Evolutionary conservation across 1,140 invertebrate species (phyloP), one percentile per base, ranked within the genome.

Genomic region (Temnothorax longispinosus): DNA sequence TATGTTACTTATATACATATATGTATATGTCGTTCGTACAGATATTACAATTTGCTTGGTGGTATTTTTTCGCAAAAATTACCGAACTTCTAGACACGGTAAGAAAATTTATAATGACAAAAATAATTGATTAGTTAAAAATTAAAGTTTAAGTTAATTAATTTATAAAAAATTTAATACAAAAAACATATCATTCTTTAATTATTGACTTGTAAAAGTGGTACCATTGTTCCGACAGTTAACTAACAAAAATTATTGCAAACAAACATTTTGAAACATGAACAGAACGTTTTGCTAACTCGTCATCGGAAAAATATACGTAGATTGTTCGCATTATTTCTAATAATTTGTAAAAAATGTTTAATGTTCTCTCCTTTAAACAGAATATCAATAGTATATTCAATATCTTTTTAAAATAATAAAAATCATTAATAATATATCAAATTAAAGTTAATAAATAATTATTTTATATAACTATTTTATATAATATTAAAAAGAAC

Each of bases 21-120:
- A 18, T 54, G 56, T 65, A 32, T 82, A 11, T 71, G 21, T 87
- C 7, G 6, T 0, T 54, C 27, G 11, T 3, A 21, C 60, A 95
- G 94, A 27, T 95, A 3, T 93, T 92, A 0, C 87, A 67, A 64
- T 91, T 91, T 4, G 96, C 95, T 4, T 96, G 96, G 96, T 96
- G 96, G 96, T 96, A 96, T 85, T 96, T 96, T 75, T 92, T 96
- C 10, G 94, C 95, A 0, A 97, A 97, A 95, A 91, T 97, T 2
- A 96, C 96, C 3, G 97, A 97, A 88, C 95, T 97, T 15, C 87
- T 97, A 7, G 97, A 97, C 87, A 97, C 98, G 88, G 95, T 95
- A 77, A 94, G 94, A 76, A 13, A 47, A 47, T 47, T 47, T 10
- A 41, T 41, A 64, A 64, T 85, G 62, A 32, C 82, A 76, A 13